A percentile compares a stretch with the other conserved stretches of the same genome.
phyloP scores from a whole-genome alignment of 2,797 vertebrate species.

The Simalia tracyae region DNA sequence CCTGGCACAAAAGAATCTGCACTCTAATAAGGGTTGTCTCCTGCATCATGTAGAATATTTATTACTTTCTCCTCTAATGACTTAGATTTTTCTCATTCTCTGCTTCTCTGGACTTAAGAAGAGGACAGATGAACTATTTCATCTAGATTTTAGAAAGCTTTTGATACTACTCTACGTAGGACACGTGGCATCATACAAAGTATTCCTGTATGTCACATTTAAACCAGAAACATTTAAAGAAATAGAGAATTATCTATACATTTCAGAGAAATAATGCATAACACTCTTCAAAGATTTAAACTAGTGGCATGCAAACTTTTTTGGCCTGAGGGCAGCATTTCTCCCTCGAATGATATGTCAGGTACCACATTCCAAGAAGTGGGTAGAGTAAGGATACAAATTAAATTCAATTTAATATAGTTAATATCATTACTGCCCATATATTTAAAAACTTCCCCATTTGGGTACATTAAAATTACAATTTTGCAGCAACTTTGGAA shows the following conservation, averaged over 20 bases:
- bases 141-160: neutral
- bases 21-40: neutral
- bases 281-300: neutral
- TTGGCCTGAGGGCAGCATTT: neutral
- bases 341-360: neutral
- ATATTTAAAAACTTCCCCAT: no score
- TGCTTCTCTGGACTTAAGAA: neutral
- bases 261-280: neutral
- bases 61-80: conserved; percentile 25
- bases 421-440: neutral
- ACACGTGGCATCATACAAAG: neutral
- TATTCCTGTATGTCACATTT: neutral
- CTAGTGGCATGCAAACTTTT: neutral
- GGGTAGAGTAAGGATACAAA: neutral
- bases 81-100: neutral
- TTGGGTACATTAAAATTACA: no score
- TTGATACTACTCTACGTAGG: neutral
- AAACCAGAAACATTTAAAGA: neutral
- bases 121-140: neutral
- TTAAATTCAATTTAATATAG: neutral
- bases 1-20: conserved; percentile 34
- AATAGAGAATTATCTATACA: neutral
- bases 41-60: neutral
- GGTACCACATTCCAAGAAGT: neutral
- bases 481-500: no score